Conservation (phyloP, 1,140 invertebrate genomes). For the Chrysomallon squamiferum region DNA sequence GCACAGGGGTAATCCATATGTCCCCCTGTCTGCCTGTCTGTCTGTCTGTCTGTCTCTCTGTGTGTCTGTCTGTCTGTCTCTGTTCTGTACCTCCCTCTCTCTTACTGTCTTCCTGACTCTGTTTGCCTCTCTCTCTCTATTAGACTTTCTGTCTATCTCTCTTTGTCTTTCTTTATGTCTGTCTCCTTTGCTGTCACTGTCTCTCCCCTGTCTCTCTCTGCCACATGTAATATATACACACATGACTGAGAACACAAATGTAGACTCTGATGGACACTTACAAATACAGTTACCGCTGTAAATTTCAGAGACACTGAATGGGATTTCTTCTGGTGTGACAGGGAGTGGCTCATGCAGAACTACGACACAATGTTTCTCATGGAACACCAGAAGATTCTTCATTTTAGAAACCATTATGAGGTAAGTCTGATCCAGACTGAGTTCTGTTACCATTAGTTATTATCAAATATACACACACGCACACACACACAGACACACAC, state of each 20-base stretch:
- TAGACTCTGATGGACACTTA: no score
- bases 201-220: no score
- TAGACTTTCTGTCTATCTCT: not conserved
- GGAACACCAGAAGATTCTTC: constrained; percentile 65
- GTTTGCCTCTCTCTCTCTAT: not conserved
- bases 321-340: constrained; percentile 67
- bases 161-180: constrained; percentile 1
- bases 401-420: constrained; percentile 68
- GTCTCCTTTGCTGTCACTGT: not conserved
- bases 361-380: constrained; percentile 66
- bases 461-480: no score
- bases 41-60: not conserved
- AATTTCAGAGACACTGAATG: constrained; percentile 64
- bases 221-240: no score
- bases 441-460: constrained; percentile 4
- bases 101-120: constrained; percentile 6
- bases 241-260: not conserved
- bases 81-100: not conserved
- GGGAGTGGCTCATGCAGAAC: constrained; percentile 65
- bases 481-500: no score
- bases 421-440: constrained; percentile 21
- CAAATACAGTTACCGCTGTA: no score
- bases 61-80: not conserved
- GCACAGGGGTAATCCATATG: constrained; percentile 40
- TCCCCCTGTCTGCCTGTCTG: not conserved